These are phyloP conservation scores for Brachionus sp. DNA, from an alignment of 1,140 invertebrate genomes.

Conservation along the genomic window DNA sequence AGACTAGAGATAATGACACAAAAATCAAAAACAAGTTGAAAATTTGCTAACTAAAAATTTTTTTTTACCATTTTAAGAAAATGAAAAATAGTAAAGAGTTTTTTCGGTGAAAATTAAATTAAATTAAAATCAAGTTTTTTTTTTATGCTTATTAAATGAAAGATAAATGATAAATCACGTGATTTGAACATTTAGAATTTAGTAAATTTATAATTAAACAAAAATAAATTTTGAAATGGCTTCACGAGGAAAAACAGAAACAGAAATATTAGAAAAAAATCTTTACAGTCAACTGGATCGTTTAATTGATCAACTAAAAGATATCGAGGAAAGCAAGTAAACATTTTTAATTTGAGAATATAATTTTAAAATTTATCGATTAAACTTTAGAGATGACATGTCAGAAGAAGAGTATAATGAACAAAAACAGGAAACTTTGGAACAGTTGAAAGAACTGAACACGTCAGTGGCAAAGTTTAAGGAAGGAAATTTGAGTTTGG, in stretches of 20 bases:
- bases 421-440: conserved; percentile 70
- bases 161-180: conserved; percentile 15
- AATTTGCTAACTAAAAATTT: too few species aligned
- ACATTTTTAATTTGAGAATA: conserved; percentile 32
- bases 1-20: too few species aligned
- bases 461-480: conserved; percentile 67
- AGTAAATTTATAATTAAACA: background rate
- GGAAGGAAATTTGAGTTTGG: conserved; percentile 68
- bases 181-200: background rate
- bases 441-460: conserved; percentile 73
- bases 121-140: background rate
- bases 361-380: conserved; percentile 20
- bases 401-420: conserved; percentile 69
- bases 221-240: conserved; percentile 50
- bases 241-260: conserved; percentile 62
- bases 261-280: conserved; percentile 67
- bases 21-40: too few species aligned
- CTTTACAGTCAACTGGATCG: conserved; percentile 71
- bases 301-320: conserved; percentile 69
- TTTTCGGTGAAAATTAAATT: background rate
- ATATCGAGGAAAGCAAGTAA: conserved; percentile 71
- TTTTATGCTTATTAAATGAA: background rate
- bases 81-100: too few species aligned
- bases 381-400: conserved; percentile 64
- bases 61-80: too few species aligned